These are phyloP conservation scores for Tetramorium simillimum DNA, from an alignment of 1,140 invertebrate species.

Conservation along the genomic window DNA sequence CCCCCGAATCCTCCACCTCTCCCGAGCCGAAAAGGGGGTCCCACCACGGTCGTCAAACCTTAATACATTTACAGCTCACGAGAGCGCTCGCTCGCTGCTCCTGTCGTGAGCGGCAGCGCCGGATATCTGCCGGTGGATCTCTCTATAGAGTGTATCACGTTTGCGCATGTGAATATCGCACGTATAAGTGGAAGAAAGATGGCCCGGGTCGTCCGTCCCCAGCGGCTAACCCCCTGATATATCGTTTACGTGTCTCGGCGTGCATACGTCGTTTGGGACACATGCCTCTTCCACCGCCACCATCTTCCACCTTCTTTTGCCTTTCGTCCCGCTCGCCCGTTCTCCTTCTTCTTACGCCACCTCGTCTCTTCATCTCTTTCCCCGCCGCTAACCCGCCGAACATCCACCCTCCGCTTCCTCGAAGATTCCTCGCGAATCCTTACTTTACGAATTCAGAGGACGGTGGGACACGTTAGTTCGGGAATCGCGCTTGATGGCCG, in stretches of 20 bases:
- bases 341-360: slow-evolving; percentile 2
- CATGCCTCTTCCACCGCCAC: slow-evolving; percentile 77
- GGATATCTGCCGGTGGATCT: slow-evolving; percentile 79
- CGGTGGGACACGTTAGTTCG: slow-evolving; percentile 74
- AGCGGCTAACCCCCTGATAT: slow-evolving; percentile 86
- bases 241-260: slow-evolving; percentile 85
- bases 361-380: slow-evolving; percentile 1
- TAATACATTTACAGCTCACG: slow-evolving; percentile 86
- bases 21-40: slow-evolving; percentile 71
- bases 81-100: slow-evolving; percentile 70
- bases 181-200: slow-evolving; percentile 85
- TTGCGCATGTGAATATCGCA: slow-evolving; percentile 84
- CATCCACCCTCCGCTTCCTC: slow-evolving; percentile 50
- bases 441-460: slow-evolving; percentile 83
- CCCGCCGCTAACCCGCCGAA: slow-evolving; percentile 35
- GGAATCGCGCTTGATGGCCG: slow-evolving; percentile 64
- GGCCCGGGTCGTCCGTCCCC: slow-evolving; percentile 84
- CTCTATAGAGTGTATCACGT: slow-evolving; percentile 82
- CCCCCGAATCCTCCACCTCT: slow-evolving; percentile 29
- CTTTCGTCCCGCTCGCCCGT: slow-evolving; percentile 10
- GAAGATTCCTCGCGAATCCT: slow-evolving; percentile 76
- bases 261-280: slow-evolving; percentile 85
- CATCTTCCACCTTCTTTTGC: slow-evolving; percentile 56
- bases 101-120: slow-evolving; percentile 72
- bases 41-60: slow-evolving; percentile 84